phyloP scores from a whole-genome alignment of 1,140 invertebrate species.

The Drosophila ananassae region DNA sequence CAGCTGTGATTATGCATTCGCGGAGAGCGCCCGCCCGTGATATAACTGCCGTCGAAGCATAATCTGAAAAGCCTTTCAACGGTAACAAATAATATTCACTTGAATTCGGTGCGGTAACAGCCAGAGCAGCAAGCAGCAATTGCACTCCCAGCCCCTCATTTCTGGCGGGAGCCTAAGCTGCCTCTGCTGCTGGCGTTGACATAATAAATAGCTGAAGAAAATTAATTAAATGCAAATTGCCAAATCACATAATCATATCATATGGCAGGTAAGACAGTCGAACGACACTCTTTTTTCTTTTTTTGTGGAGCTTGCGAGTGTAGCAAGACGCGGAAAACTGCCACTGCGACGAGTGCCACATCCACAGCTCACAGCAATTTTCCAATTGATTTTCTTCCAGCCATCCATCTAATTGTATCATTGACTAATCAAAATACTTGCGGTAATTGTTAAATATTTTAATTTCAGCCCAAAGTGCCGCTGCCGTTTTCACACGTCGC shows the following conservation, averaged over 20 bases:
- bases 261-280: constrained; percentile 60
- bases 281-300: constrained; percentile 29
- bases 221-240: constrained; percentile 82
- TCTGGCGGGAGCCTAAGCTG: constrained; percentile 48
- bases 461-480: constrained; percentile 42
- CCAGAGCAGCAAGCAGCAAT: constrained; percentile 31
- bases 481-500: constrained; percentile 60
- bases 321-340: constrained; percentile 69
- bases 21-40: constrained; percentile 29
- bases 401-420: constrained; percentile 57
- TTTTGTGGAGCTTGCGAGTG: constrained; percentile 19
- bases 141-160: constrained; percentile 34
- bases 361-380: constrained; percentile 12
- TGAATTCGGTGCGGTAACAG: constrained; percentile 66
- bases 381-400: constrained; percentile 42
- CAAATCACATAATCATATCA: constrained; percentile 81
- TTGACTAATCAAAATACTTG: constrained; percentile 69
- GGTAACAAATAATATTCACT: constrained; percentile 68
- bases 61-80: constrained; percentile 45
- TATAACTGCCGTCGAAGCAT: constrained; percentile 46
- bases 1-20: constrained; percentile 45
- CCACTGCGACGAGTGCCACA: background rate
- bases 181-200: constrained; percentile 55
- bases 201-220: constrained; percentile 79
- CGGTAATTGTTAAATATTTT: constrained; percentile 63